A percentile compares a stretch with the other conserved stretches of the same genome.
Conservation (phyloP, 2,888 invertebrate species). For the Tachina fera region DNA sequence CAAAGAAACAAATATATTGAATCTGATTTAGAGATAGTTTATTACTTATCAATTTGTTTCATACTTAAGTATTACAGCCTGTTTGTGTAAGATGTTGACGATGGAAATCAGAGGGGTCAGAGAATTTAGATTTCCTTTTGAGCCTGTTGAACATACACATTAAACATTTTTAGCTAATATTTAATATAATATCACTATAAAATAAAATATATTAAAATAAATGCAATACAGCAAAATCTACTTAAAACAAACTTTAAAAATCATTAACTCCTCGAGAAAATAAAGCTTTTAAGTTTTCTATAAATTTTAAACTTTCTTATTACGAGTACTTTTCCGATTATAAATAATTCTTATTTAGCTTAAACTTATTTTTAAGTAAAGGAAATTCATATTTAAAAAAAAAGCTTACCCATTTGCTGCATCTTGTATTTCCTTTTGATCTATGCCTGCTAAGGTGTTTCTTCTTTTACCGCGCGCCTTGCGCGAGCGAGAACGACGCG, state of each 20-base stretch:
- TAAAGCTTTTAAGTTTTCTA: conserved; percentile 11
- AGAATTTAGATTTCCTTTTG: not conserved
- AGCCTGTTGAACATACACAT: conserved; percentile 12
- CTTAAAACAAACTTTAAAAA: conserved; percentile 3
- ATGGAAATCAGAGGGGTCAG: too few relatives aligned
- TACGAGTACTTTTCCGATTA: not conserved
- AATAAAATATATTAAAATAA: conserved; percentile 35
- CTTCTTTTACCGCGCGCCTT: conserved; percentile 92
- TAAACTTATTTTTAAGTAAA: not conserved
- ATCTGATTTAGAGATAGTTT: too few relatives aligned
- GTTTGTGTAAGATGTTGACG: too few relatives aligned
- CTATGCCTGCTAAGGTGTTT: conserved; percentile 95
- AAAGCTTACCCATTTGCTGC: conserved; percentile 91
- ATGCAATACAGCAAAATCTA: conserved; percentile 54
- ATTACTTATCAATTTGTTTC: too few relatives aligned
- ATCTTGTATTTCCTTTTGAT: conserved; percentile 94
- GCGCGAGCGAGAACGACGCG: conserved; percentile 88
- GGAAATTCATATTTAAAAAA: not conserved
- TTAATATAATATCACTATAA: not conserved
- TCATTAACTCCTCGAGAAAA: not conserved
- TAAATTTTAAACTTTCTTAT: not conserved
- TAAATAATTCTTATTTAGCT: not conserved
- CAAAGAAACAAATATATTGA: too few relatives aligned
- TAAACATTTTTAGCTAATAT: not conserved
- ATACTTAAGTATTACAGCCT: too few relatives aligned